These are phyloP conservation scores for Berghia stephanieae DNA, from an alignment of 1,140 invertebrate species.

Conservation along the genomic window DNA sequence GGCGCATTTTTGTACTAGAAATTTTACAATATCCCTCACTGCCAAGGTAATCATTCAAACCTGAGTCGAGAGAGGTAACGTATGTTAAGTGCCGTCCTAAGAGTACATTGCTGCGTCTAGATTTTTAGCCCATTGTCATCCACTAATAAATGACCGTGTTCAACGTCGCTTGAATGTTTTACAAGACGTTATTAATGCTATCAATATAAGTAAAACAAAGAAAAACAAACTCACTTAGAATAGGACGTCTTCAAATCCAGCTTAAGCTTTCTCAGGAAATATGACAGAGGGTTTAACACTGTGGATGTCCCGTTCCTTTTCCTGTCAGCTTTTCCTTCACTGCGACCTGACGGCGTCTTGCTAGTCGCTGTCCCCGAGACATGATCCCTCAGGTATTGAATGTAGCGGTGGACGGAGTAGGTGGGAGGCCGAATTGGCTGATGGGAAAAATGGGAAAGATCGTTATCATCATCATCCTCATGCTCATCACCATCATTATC, in stretches of 20 bases:
- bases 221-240: conserved; percentile 75
- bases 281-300: conserved; percentile 77
- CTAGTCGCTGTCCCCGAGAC: conserved; percentile 8
- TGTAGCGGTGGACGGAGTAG: conserved; percentile 50
- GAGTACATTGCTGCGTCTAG: too few species aligned
- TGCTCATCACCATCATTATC: neutral
- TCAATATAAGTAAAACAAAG: neutral
- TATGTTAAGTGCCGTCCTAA: too few species aligned
- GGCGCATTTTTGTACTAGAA: too few species aligned
- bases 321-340: conserved; percentile 75
- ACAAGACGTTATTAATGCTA: neutral
- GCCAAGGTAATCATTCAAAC: too few species aligned
- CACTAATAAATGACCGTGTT: too few species aligned
- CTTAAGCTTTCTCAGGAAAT: conserved; percentile 86
- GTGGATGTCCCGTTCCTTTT: conserved; percentile 72
- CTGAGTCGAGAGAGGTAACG: too few species aligned
- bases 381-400: conserved; percentile 46
- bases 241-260: conserved; percentile 86
- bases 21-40: too few species aligned
- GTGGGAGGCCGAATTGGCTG: conserved; percentile 54
- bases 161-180: too few species aligned
- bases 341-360: neutral
- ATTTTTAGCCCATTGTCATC: too few species aligned
- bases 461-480: neutral
- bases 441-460: conserved; percentile 16